These are phyloP conservation scores for Toxostoma redivivum DNA, from an alignment of 2,113 vertebrate species.

Conservation along the genomic window DNA sequence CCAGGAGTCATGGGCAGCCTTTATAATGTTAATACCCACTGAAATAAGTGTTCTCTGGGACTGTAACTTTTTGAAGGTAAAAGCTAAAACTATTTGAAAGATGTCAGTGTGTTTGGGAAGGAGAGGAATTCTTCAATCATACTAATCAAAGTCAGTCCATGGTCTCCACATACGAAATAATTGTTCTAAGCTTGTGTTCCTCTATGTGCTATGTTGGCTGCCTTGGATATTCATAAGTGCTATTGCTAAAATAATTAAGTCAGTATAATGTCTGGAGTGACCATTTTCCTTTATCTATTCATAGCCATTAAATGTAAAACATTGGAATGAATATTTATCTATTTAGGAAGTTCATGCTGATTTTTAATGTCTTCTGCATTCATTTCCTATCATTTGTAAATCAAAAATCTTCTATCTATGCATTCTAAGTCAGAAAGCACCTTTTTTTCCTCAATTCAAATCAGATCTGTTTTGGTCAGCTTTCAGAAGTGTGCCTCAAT, in stretches of 20 bases:
- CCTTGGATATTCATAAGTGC: neutral
- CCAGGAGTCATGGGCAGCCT: neutral
- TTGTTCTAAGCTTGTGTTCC: neutral
- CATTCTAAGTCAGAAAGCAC: neutral
- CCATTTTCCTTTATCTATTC: neutral
- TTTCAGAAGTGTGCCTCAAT: constrained; percentile 83
- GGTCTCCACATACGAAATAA: neutral
- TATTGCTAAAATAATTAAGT: neutral
- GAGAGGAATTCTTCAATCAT: neutral
- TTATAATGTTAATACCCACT: neutral
- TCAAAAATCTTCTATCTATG: neutral
- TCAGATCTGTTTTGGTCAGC: constrained; percentile 86
- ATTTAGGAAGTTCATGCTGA: neutral
- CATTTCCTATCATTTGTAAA: neutral
- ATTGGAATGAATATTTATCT: neutral
- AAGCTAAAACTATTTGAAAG: neutral
- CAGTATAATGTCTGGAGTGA: neutral
- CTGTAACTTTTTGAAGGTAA: neutral
- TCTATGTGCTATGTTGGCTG: neutral
- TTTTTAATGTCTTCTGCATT: neutral
- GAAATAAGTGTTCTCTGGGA: neutral
- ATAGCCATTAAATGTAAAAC: neutral
- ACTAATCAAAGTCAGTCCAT: neutral
- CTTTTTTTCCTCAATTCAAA: neutral
- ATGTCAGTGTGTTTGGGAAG: neutral